Conservation (phyloP, 2,113 vertebrate genomes). For the Cathartes aura region DNA sequence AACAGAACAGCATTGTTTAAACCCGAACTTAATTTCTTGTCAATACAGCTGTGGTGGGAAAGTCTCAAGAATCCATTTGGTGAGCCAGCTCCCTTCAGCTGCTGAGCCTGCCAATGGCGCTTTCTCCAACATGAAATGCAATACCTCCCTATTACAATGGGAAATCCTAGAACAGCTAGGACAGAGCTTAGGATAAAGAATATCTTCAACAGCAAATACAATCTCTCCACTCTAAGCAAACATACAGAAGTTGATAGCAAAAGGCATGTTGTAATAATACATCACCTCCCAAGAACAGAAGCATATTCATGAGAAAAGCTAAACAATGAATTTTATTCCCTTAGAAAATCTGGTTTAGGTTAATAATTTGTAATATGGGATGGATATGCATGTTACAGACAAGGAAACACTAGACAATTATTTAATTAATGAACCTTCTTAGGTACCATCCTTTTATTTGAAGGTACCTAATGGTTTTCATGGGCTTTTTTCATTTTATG, state of each 20-base stretch:
- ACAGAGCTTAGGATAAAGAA: background rate
- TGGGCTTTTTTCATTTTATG: background rate
- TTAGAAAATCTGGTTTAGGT: background rate
- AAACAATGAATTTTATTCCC: background rate
- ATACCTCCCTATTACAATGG: background rate
- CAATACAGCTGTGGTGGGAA: conserved; percentile 51
- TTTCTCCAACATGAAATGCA: background rate
- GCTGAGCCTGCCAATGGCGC: background rate
- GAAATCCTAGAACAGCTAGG: background rate
- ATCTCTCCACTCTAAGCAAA: background rate
- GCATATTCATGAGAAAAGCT: background rate
- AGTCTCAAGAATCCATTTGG: background rate
- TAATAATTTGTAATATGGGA: background rate
- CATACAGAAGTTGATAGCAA: background rate
- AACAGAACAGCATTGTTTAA: conserved; percentile 21
- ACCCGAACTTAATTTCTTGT: conserved; percentile 6
- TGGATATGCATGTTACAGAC: background rate
- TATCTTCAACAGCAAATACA: background rate
- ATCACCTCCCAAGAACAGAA: background rate
- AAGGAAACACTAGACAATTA: background rate
- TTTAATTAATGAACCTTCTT: background rate
- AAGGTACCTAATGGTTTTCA: background rate
- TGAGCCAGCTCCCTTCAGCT: conserved; percentile 29
- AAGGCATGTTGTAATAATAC: background rate
- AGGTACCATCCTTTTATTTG: background rate